Evolutionary conservation across 1,140 invertebrate species (phyloP).

Genomic region (Campoletis sonorensis): DNA sequence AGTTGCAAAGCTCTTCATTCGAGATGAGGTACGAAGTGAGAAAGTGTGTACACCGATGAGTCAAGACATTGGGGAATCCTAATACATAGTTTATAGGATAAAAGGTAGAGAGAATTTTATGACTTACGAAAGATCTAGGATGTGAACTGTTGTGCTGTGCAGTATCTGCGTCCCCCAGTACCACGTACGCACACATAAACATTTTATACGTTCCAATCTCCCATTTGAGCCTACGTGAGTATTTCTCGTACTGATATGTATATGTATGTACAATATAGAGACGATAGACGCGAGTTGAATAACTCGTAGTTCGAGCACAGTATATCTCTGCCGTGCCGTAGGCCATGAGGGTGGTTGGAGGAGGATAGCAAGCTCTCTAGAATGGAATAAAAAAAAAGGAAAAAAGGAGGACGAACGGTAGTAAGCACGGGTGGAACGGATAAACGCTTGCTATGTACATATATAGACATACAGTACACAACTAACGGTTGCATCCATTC

Average conservation of each 20-base stretch:
- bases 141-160: background rate
- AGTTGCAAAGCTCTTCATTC: background rate
- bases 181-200: constrained; percentile 13
- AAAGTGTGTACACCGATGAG: background rate
- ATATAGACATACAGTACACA: background rate
- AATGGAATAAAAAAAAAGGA: background rate
- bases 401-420: constrained; percentile 23
- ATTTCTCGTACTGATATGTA: background rate
- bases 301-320: constrained; percentile 33
- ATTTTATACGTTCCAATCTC: constrained; percentile 27
- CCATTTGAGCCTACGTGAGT: constrained; percentile 2
- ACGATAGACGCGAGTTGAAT: constrained; percentile 37
- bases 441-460: background rate
- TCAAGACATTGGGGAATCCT: background rate
- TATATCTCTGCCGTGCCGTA: constrained; percentile 19
- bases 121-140: background rate
- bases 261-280: constrained; percentile 5
- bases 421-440: constrained; percentile 29
- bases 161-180: background rate
- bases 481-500: constrained; percentile 37
- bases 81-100: background rate
- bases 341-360: background rate
- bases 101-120: constrained; percentile 1
- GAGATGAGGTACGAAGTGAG: background rate
- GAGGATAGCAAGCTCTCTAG: no score